Conservation (phyloP, 2,888 invertebrate species). For the Epistrophe eligans region DNA sequence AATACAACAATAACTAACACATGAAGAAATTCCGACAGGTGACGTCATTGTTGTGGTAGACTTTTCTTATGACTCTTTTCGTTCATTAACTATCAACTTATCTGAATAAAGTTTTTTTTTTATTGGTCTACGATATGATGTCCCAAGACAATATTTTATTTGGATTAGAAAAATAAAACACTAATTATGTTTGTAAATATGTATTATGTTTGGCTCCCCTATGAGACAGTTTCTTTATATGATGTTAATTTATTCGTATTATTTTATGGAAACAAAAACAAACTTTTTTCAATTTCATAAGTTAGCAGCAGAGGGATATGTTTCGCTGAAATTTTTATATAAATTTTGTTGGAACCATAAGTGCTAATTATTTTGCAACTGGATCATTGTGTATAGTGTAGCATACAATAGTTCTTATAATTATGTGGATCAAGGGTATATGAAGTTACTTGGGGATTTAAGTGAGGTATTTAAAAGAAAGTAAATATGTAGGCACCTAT, state of each 20-base stretch:
- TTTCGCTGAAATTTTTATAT: no score
- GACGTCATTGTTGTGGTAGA: conserved; percentile 30
- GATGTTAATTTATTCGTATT: conserved; percentile 9
- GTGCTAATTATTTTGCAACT: no score
- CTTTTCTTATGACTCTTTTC: conserved; percentile 18
- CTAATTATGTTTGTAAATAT: conserved; percentile 15
- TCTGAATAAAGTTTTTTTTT: conserved; percentile 3
- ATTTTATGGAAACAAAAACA: background rate
- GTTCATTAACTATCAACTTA: conserved; percentile 16
- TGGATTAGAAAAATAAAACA: conserved; percentile 59
- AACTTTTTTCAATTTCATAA: no score
- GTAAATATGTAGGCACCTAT: no score
- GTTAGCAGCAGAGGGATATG: no score
- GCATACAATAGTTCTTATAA: no score
- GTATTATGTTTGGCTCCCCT: background rate
- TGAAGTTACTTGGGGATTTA: no score
- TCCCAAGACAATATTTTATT: conserved; percentile 61
- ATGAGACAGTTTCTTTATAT: background rate
- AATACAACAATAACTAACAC: background rate
- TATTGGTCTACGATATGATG: conserved; percentile 27
- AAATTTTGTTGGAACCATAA: no score
- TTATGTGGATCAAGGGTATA: no score
- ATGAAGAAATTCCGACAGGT: conserved; percentile 26
- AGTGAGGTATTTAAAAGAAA: no score
- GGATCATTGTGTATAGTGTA: no score